Base-by-base conservation (phyloP, 1,140 invertebrate genomes). In the Trissolcus basalis region DNA sequence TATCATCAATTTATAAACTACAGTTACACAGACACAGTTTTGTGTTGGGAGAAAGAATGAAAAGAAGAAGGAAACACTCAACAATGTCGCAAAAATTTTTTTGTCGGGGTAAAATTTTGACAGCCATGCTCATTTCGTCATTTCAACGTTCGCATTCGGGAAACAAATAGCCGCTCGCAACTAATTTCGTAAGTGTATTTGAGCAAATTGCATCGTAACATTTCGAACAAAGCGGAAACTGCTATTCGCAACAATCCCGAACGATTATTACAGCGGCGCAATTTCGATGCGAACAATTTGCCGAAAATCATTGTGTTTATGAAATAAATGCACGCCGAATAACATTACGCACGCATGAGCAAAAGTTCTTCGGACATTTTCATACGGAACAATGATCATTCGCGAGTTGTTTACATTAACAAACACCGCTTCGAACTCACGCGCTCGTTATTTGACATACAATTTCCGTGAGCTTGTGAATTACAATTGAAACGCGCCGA, bases 301-400 rank as follows among this genome's bases (percentile, higher is more conserved):
- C 12, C 36, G 41, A 41, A 65, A 56, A 65, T 65, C n/a, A 65
- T 64, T 55, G 13, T 48, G 19, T 55, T 64, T 55, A 55, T 55
- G 35, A 49, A 65, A 65, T 65, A 56, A 56, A 49, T 65, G 15
- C 33, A 16, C 14, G 35, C 14, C 15, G 10, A 65, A 50, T 49
- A 55, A 49, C 53, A 55, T 39, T 49, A 12, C 8, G 19, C 33
- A 41, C 7, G 35, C 51, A 56, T 43, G n/a, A 27, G 7, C 50
- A 39, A 19, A 27, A 64, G 4, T 48, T 53, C 36, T n/a, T 39
- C 19, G 36, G 36, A 39, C 36, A 39, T 27, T 27, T 27, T 27
- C 19, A 27, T 27, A 27, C 19, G 19, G 19, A 27, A 27, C 19
- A 27, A 27, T 27, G 19, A 27, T 27, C 19, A 27, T 27, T 27